Base-by-base conservation (phyloP, 2,113 vertebrate species). In the Turdus rufiventris region DNA sequence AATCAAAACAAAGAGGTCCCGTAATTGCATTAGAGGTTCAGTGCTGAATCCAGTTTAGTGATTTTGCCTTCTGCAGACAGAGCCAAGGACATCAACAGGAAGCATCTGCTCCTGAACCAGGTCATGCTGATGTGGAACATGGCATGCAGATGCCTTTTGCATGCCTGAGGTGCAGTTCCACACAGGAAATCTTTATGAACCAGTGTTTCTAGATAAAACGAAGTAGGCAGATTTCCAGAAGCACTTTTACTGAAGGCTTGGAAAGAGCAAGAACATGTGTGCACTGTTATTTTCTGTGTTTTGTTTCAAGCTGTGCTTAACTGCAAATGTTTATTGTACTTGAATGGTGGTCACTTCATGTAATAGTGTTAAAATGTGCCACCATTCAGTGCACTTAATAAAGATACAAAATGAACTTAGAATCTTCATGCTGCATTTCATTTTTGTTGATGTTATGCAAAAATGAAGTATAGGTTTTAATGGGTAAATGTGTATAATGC, bases 1-100 rank as follows among this genome's bases (percentile, higher is more conserved):
- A 92, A 85, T 88, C 62, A 76, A 82, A 96, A 73, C 67, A 82
- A 71, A 85, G 54, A 85, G 71, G 6, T 88, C 58, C 60, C 91
- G 36, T 58, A 76, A 74, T 88, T 82, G 38, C 80, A 47, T 96
- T 83, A 42, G 71, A 45, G 25, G n/a, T 48, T 85, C 75, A 82
- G 66, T 48, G 78, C 85, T 34, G 81, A 93, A 53, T 88, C 74
- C 88, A 66, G 38, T 70, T n/a, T 28, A 73, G 62, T 90, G 84
- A 76, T 83, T 88, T 72, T 88, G 34, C 78, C 63, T 88, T 80
- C 45, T 89, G 81, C 65, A 87, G 56, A 4, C 36, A 60, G 77
- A 78, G 48, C 51, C 77, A 75, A 66, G 88, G 60, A 90, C 85
- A 94, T 73, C 79, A 94, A 92, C 88, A 94, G 92, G 72, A 94